A percentile compares a stretch with the other conserved stretches of the same genome.
Conservation (phyloP, 2,888 invertebrate genomes). For the Ennomos fuscantarius region DNA sequence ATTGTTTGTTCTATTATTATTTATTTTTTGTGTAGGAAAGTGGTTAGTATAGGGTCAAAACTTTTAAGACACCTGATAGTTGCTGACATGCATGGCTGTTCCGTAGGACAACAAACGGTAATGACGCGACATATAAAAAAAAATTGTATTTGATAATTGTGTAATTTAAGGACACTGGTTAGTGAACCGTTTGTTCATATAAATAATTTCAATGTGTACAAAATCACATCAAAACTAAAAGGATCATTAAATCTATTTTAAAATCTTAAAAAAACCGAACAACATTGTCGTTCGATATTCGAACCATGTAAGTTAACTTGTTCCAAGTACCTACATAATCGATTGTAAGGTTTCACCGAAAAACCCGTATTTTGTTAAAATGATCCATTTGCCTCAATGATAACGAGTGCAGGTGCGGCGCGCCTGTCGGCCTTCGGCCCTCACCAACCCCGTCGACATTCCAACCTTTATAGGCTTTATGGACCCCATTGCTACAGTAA, state of each 20-base stretch:
- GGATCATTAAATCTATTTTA: slow-evolving; percentile 6
- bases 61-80: too few relatives aligned
- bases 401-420: slow-evolving; percentile 33
- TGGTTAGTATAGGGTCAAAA: too few relatives aligned
- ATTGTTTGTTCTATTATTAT: too few relatives aligned
- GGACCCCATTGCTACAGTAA: slow-evolving; percentile 23
- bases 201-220: slow-evolving; percentile 23
- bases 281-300: slow-evolving; percentile 19
- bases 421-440: slow-evolving; percentile 33
- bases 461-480: slow-evolving; percentile 29
- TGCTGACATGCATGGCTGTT: too few relatives aligned
- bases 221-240: slow-evolving; percentile 17
- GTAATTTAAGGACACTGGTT: too few relatives aligned
- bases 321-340: slow-evolving; percentile 27
- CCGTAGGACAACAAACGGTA: too few relatives aligned
- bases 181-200: not conserved
- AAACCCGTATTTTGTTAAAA: slow-evolving; percentile 23
- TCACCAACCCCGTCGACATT: slow-evolving; percentile 35
- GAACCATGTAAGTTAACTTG: slow-evolving; percentile 26
- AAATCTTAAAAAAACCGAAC: slow-evolving; percentile 18
- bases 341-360: slow-evolving; percentile 33
- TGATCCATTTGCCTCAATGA: slow-evolving; percentile 17
- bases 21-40: too few relatives aligned
- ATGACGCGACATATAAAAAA: too few relatives aligned
- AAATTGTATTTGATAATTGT: too few relatives aligned